A percentile compares a stretch with the other conserved stretches of the same genome.
phyloP scores from a whole-genome alignment of 2,888 invertebrate genomes.

The Cheilosia soror region DNA sequence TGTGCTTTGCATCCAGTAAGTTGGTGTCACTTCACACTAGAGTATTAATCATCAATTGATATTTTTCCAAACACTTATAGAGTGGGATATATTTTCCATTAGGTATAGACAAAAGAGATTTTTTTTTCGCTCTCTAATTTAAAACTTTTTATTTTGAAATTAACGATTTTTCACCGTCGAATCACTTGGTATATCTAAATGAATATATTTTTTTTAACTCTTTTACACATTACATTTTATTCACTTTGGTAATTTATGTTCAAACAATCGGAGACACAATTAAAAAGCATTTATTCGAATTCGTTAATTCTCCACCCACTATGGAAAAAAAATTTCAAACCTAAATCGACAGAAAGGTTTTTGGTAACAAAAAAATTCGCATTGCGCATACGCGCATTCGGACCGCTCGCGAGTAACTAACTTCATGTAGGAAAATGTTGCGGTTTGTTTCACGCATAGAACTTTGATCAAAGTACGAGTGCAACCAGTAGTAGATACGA shows the following conservation, averaged over 20 bases:
- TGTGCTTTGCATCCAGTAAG: conserved; percentile 63
- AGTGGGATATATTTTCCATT: conserved; percentile 16
- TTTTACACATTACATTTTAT: conserved; percentile 17
- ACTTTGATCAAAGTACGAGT: conserved; percentile 32
- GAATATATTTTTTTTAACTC: conserved; percentile 21
- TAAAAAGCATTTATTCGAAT: conserved; percentile 21
- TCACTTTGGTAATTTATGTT: conserved; percentile 44
- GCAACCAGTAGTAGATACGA: conserved; percentile 29
- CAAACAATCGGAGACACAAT: conserved; percentile 19
- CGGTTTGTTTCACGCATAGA: conserved; percentile 54
- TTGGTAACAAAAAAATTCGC: conserved; percentile 37
- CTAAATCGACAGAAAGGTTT: conserved; percentile 38
- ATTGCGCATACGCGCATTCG: conserved; percentile 68
- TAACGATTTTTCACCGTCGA: conserved; percentile 59
- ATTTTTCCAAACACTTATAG: conserved; percentile 14
- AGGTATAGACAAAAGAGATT: not conserved
- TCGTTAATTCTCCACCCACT: conserved; percentile 49
- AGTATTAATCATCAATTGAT: conserved; percentile 71
- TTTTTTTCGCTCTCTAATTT: not conserved
- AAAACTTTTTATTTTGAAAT: conserved; percentile 14
- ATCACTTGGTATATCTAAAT: conserved; percentile 17
- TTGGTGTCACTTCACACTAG: conserved; percentile 66
- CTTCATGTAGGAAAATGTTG: conserved; percentile 53
- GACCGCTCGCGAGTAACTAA: conserved; percentile 74
- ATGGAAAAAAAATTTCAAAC: conserved; percentile 20